These are phyloP conservation scores for Notospermus geniculatus DNA, from an alignment of 1,140 invertebrate species.

Conservation along the genomic window DNA sequence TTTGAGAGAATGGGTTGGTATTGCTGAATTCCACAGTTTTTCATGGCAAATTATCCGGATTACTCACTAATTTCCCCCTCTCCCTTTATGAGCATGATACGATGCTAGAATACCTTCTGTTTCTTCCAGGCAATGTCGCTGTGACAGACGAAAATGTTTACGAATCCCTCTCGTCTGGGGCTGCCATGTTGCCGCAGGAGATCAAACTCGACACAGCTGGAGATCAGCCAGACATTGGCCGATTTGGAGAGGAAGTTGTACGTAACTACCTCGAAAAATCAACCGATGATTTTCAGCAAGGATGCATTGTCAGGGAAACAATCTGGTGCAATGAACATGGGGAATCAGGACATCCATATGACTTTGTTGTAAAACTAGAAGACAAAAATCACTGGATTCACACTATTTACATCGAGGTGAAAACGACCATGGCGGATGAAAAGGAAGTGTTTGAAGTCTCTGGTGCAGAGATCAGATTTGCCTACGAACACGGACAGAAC, in stretches of 20 bases:
- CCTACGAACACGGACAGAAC: conserved; percentile 33
- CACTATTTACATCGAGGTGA: conserved; percentile 35
- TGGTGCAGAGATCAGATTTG: conserved; percentile 41
- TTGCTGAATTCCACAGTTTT: too few species aligned
- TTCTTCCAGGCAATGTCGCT: too few species aligned
- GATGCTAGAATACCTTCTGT: too few species aligned
- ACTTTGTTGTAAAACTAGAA: conserved; percentile 35
- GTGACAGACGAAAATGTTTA: too few species aligned
- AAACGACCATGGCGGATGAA: conserved; percentile 35
- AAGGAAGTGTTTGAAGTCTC: conserved; percentile 49
- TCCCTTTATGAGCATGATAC: too few species aligned
- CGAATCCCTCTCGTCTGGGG: conserved; percentile 3
- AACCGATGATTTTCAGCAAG: background rate
- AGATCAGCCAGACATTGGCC: conserved; percentile 27
- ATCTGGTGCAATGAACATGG: conserved; percentile 34
- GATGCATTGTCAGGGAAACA: conserved; percentile 23
- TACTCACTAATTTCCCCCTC: too few species aligned
- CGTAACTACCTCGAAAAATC: conserved; percentile 38
- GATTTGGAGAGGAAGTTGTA: conserved; percentile 43
- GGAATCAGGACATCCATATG: conserved; percentile 39
- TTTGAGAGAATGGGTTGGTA: too few species aligned
- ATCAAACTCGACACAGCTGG: background rate
- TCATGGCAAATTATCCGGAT: too few species aligned
- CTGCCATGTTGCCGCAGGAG: conserved; percentile 7
- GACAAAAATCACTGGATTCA: conserved; percentile 18